Conservation (phyloP, 2,797 vertebrate species). For the Pseudochirops corinnae region DNA sequence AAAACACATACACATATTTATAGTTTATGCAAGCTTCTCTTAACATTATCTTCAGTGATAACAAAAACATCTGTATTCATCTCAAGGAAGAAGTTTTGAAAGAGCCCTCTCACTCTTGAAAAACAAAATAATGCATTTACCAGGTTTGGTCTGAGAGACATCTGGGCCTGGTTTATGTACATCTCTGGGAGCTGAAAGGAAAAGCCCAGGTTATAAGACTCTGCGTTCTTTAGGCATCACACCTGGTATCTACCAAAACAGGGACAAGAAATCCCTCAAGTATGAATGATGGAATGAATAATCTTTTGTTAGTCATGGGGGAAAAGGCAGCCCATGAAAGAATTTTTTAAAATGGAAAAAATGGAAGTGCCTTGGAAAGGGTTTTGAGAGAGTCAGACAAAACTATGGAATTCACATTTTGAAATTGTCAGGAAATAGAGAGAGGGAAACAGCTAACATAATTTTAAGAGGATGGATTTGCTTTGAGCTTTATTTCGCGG, state of each 20-base stretch:
- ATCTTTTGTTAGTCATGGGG: background rate
- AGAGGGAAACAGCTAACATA: background rate
- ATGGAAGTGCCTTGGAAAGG: slow-evolving; percentile 8
- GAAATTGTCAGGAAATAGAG: slow-evolving; percentile 11
- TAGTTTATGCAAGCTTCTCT: slow-evolving; percentile 7
- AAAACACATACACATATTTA: slow-evolving; percentile 19
- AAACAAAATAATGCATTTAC: slow-evolving; percentile 82
- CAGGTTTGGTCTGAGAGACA: slow-evolving; percentile 82
- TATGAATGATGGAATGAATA: slow-evolving; percentile 15
- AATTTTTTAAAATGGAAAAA: slow-evolving; percentile 61
- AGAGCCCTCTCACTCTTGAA: slow-evolving; percentile 51
- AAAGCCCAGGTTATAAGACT: slow-evolving; percentile 71
- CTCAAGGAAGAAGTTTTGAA: slow-evolving; percentile 59
- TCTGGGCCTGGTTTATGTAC: slow-evolving; percentile 82
- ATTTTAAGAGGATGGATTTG: background rate
- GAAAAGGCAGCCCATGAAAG: background rate
- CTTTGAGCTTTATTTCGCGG: slow-evolving; percentile 11
- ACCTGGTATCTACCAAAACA: slow-evolving; percentile 10
- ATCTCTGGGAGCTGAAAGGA: slow-evolving; percentile 85
- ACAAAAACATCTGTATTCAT: slow-evolving; percentile 23
- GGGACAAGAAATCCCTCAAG: background rate
- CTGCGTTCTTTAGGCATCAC: slow-evolving; percentile 58
- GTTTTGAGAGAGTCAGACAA: slow-evolving; percentile 23
- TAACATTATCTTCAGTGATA: slow-evolving; percentile 8
- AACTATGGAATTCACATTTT: slow-evolving; percentile 10